Evolutionary conservation across 2,797 vertebrate genomes (phyloP).

Genomic region (Malacoctenus gilli): DNA sequence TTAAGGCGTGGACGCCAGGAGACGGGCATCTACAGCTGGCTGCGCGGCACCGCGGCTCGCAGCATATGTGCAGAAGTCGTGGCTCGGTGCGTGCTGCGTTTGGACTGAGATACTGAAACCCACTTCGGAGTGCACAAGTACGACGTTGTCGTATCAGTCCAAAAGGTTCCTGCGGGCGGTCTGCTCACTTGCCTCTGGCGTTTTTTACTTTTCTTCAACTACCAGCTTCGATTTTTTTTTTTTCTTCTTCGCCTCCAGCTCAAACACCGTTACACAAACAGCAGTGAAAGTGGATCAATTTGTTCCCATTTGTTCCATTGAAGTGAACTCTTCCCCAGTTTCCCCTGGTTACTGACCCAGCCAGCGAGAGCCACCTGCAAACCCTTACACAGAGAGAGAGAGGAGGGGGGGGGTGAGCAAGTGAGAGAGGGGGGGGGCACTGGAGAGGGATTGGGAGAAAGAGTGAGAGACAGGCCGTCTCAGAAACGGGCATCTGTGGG

Average conservation of each 20-base stretch:
- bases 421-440: slow-evolving; percentile 27
- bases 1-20: slow-evolving; percentile 30
- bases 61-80: slow-evolving; percentile 18
- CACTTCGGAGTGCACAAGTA: slow-evolving; percentile 23
- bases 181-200: slow-evolving; percentile 46
- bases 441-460: slow-evolving; percentile 43
- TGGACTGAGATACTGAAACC: slow-evolving; percentile 21
- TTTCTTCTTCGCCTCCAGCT: slow-evolving; percentile 39
- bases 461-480: slow-evolving; percentile 38
- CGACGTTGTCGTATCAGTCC: slow-evolving; percentile 20
- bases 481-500: slow-evolving; percentile 60
- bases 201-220: slow-evolving; percentile 24
- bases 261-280: slow-evolving; percentile 57
- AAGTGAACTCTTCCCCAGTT: slow-evolving; percentile 81
- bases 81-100: slow-evolving; percentile 11
- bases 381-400: slow-evolving; percentile 61
- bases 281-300: slow-evolving; percentile 73
- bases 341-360: slow-evolving; percentile 77
- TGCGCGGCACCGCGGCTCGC: slow-evolving; percentile 9
- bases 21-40: slow-evolving; percentile 33
- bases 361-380: slow-evolving; percentile 77
- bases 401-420: slow-evolving; percentile 27
- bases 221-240: slow-evolving; percentile 16
- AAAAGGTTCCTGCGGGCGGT: slow-evolving; percentile 39
- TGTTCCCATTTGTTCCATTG: slow-evolving; percentile 75